phyloP scores from a whole-genome alignment of 2,888 invertebrate genomes.

The Idaea aversata region DNA sequence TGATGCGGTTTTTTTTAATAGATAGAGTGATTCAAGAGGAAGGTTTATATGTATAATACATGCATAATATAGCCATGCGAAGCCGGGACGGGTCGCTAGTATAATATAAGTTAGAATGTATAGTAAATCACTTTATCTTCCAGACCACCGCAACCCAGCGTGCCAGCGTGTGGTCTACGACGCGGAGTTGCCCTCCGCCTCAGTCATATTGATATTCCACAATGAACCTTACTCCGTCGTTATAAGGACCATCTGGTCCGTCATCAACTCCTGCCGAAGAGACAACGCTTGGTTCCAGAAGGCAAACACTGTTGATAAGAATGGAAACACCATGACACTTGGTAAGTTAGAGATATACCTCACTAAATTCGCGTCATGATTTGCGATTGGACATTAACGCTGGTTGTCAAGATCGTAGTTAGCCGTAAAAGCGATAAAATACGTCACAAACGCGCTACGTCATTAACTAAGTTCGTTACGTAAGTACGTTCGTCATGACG shows the following conservation, averaged over 20 bases:
- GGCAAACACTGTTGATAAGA: constrained; percentile 54
- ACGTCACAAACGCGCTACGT: too few species aligned
- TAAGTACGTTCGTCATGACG: too few species aligned
- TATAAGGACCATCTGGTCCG: constrained; percentile 92
- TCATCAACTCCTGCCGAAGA: constrained; percentile 87
- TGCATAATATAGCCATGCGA: too few species aligned
- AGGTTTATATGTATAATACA: too few species aligned
- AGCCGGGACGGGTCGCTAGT: too few species aligned
- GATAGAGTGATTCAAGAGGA: too few species aligned
- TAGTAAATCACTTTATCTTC: too few species aligned
- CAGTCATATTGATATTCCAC: constrained; percentile 92
- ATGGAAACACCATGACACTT: constrained; percentile 48
- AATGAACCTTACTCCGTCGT: constrained; percentile 95
- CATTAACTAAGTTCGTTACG: too few species aligned
- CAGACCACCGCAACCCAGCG: constrained; percentile 68
- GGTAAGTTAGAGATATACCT: constrained; percentile 38
- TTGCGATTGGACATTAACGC: too few species aligned
- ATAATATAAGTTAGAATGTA: background rate
- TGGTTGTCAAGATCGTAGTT: too few species aligned
- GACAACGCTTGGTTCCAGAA: constrained; percentile 54
- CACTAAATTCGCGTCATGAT: too few species aligned
- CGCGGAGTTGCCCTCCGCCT: constrained; percentile 84
- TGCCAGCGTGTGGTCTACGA: constrained; percentile 65
- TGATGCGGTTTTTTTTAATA: constrained; percentile 8
- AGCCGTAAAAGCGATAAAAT: too few species aligned